These are phyloP conservation scores for Lamprotornis superbus DNA, from an alignment of 2,113 vertebrate species.

Conservation along the genomic window DNA sequence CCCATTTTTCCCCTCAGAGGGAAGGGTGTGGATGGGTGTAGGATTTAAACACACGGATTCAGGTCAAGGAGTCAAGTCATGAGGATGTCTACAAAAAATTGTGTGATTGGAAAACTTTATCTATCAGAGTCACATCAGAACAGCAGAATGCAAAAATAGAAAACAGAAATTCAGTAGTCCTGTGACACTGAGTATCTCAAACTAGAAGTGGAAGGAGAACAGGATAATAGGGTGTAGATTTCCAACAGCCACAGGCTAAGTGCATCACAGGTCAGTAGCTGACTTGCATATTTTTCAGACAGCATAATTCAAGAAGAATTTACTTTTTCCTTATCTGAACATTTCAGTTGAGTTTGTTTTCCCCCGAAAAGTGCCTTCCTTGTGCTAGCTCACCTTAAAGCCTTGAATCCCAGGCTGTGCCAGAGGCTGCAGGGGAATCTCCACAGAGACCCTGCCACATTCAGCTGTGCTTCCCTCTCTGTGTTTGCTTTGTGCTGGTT, in stretches of 20 bases:
- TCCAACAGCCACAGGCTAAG: neutral
- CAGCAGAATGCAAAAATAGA: neutral
- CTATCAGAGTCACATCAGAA: neutral
- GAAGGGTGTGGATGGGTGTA: neutral
- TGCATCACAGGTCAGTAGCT: fast-evolving
- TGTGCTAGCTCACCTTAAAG: neutral
- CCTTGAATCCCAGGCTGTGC: neutral
- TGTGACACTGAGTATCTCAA: slow-evolving; percentile 4
- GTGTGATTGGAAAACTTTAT: neutral
- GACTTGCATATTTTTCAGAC: neutral
- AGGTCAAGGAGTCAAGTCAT: neutral
- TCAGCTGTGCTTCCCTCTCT: neutral
- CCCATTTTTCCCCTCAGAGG: neutral
- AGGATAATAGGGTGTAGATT: neutral
- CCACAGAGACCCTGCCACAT: fast-evolving
- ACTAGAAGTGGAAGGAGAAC: neutral
- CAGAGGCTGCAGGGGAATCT: neutral
- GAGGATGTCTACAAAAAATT: neutral
- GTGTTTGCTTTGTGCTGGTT: neutral
- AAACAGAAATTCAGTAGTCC: neutral
- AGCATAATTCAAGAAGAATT: slow-evolving; percentile 33
- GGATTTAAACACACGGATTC: neutral
- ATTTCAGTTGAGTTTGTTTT: neutral
- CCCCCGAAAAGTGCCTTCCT: neutral
- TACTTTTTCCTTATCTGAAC: neutral